Percentiles rank a stretch among this genome's conserved stretches.
Evolutionary conservation across 2,888 invertebrate species (phyloP).

Genomic region (Fragum fragum): DNA sequence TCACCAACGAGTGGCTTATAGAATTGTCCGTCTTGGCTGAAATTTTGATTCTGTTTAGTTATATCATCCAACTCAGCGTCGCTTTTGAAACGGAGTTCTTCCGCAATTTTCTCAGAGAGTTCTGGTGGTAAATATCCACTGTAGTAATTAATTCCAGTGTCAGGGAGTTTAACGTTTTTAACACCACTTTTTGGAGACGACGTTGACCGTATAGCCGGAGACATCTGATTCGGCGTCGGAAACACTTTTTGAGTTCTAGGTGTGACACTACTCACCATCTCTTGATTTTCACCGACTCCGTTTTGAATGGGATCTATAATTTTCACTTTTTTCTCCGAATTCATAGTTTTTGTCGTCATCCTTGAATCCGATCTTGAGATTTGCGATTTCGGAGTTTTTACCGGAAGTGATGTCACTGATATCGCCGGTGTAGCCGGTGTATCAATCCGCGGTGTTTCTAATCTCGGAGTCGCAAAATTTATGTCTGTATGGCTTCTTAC

Average conservation of each 20-base stretch:
- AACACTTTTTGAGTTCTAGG: background rate
- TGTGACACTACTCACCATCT: background rate
- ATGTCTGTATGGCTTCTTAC: conserved; percentile 40
- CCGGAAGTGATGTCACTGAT: background rate
- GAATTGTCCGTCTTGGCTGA: conserved; percentile 29
- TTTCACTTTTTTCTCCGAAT: conserved; percentile 45
- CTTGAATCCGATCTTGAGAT: conserved; percentile 17
- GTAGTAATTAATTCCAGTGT: conserved; percentile 48
- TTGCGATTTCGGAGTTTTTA: background rate
- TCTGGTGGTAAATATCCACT: conserved; percentile 62
- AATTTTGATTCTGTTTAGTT: background rate
- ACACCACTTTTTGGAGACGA: conserved; percentile 7
- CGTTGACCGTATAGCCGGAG: background rate
- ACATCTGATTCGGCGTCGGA: background rate
- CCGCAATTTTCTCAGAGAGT: conserved; percentile 48
- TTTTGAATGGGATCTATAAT: conserved; percentile 38
- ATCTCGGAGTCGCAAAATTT: background rate
- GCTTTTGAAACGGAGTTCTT: conserved; percentile 20
- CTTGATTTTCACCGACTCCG: background rate
- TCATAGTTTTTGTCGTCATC: conserved; percentile 26
- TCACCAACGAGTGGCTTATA: conserved; percentile 62
- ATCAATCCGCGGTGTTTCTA: conserved; percentile 15
- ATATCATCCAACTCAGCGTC: background rate
- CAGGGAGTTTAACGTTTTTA: conserved; percentile 35
- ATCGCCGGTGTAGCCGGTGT: conserved; percentile 22